Evolutionary conservation across 2,113 vertebrate genomes (phyloP), one percentile per base, ranked within the genome.

Genomic region (Colinus virginianus): DNA sequence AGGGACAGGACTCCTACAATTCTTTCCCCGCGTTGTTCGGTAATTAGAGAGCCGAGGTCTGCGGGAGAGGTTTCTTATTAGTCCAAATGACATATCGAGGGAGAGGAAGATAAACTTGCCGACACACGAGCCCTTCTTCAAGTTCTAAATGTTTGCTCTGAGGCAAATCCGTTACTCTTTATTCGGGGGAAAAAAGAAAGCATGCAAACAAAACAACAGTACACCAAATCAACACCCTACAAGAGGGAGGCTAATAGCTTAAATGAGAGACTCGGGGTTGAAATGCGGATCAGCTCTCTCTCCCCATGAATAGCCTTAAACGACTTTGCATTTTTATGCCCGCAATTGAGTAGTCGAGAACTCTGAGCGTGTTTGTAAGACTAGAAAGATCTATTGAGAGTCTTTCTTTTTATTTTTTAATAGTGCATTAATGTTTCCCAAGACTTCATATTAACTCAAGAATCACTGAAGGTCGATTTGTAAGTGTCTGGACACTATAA

Each of bases 311-410:
- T 81, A 95, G 90, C 84, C 70, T 84, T 84, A 92, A 93, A 96
- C 86, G 90, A 88, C 95, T 93, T 94, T 69, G 76, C 74, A 7
- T 92, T 93, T 90, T 96, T 93, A 92, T 96, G 90, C 88, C 66
- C 23, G 30, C 78, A 53, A 69, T 15, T 45, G 87, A 87, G 67
- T 72, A 55, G 70, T 92, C 90, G 13, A 89, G 78, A 78, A 74
- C 87, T 93, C 93, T 88, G 88, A 90, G 94, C 34, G 36, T 34
- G 66, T 96, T 92, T 96, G 95, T 96, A 94, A 95, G 95, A 94
- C 94, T 90, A 94, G 96, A 96, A 95, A 92, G 90, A 96, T 96
- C 96, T 94, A 96, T 95, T 96, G 94, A 94, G 77, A 93, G 67
- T 21, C 68, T 61, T 90, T 63, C 3, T 42, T 64, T 90, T 46